phyloP scores from a whole-genome alignment of 2,113 vertebrate species.

The Leucopsar rothschildi region DNA sequence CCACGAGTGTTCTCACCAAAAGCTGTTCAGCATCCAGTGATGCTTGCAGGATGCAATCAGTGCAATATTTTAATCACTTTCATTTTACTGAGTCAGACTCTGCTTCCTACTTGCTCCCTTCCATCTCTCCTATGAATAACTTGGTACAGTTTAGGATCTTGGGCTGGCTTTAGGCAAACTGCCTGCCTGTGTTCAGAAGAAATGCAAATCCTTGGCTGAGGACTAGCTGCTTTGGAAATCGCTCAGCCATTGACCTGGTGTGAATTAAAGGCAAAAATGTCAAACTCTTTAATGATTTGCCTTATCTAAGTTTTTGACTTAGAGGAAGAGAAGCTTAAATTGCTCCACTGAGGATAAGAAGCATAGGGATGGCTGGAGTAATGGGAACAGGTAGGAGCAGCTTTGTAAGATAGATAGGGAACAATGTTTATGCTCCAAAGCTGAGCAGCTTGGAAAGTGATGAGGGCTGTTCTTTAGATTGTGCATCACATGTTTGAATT shows the following conservation, averaged over 20 bases:
- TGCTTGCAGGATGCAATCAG: background rate
- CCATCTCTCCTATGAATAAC: background rate
- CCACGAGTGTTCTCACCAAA: background rate
- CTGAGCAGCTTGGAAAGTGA: background rate
- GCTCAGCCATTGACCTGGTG: background rate
- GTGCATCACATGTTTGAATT: background rate
- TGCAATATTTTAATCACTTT: constrained; percentile 15
- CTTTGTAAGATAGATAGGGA: background rate
- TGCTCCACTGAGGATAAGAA: background rate
- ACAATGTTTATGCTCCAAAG: background rate
- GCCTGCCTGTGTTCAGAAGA: background rate
- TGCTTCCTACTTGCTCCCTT: background rate
- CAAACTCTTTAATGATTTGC: background rate
- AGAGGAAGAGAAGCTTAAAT: background rate
- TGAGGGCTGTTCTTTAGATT: background rate
- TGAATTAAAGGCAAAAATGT: constrained; percentile 12
- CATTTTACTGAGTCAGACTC: background rate
- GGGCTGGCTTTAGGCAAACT: background rate
- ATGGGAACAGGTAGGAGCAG: background rate
- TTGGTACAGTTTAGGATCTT: background rate
- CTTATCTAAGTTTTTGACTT: background rate
- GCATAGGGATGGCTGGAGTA: background rate
- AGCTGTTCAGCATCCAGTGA: background rate
- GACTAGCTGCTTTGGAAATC: background rate
- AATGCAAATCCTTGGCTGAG: background rate